Conservation (phyloP, 2,797 vertebrate genomes). For the Phrynocephalus forsythii region DNA sequence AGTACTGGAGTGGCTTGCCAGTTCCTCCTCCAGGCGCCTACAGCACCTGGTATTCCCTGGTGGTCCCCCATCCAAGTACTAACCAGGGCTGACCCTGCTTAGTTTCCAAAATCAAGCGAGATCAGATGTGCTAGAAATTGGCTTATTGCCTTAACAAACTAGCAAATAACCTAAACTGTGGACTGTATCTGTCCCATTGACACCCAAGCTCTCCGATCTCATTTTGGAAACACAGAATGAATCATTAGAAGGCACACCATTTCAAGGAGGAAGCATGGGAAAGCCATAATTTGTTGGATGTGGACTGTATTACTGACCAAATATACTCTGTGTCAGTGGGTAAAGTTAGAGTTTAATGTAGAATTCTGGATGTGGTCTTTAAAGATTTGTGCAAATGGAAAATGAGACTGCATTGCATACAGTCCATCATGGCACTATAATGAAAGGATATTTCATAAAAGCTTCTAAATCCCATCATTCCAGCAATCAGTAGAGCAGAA, state of each 20-base stretch:
- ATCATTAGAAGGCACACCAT: background rate
- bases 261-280: background rate
- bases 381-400: constrained; percentile 28
- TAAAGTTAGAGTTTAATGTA: constrained; percentile 15
- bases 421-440: constrained; percentile 26
- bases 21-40: too few relatives aligned
- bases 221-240: background rate
- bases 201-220: too few relatives aligned
- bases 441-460: constrained; percentile 25
- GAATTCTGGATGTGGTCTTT: constrained; percentile 17
- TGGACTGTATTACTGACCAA: background rate
- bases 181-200: background rate
- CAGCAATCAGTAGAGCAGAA: background rate
- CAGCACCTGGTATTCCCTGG: too few relatives aligned
- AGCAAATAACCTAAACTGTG: background rate
- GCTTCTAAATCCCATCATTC: constrained; percentile 29
- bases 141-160: background rate
- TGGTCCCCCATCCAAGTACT: too few relatives aligned
- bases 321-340: background rate
- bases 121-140: background rate
- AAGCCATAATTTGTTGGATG: background rate
- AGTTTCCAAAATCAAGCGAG: too few relatives aligned
- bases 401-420: background rate
- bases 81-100: too few relatives aligned
- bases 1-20: too few relatives aligned